These are phyloP conservation scores for Helicolenus hilgendorfi DNA, from an alignment of 2,797 vertebrate genomes.

Conservation along the genomic window DNA sequence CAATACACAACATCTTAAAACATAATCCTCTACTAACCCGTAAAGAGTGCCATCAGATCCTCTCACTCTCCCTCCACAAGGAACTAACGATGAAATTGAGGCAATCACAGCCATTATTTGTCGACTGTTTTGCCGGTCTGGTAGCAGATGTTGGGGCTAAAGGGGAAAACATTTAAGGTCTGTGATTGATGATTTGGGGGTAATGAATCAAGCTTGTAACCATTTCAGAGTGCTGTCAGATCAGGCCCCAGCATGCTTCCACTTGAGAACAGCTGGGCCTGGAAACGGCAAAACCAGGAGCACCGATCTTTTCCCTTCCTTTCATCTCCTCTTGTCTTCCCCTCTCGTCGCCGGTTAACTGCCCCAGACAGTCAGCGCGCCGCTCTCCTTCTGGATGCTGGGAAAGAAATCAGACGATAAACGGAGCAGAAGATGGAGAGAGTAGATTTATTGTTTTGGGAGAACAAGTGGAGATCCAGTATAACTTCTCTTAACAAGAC, in stretches of 20 bases:
- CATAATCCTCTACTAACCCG: constrained; percentile 42
- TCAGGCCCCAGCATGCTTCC: constrained; percentile 78
- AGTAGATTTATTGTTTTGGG: constrained; percentile 59
- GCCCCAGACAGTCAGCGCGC: constrained; percentile 55
- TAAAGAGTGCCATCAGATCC: constrained; percentile 48
- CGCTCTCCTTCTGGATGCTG: constrained; percentile 63
- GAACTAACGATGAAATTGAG: constrained; percentile 81
- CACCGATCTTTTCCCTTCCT: constrained; percentile 56
- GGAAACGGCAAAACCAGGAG: constrained; percentile 82
- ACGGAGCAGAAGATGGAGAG: constrained; percentile 48
- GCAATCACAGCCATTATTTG: constrained; percentile 89
- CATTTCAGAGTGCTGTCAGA: constrained; percentile 88
- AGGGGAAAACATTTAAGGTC: constrained; percentile 92
- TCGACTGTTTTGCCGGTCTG: constrained; percentile 86
- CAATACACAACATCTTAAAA: constrained; percentile 17
- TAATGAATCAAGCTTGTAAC: constrained; percentile 91
- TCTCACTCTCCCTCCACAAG: constrained; percentile 51
- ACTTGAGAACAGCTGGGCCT: constrained; percentile 84
- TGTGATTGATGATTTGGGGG: constrained; percentile 92
- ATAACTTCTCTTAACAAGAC: constrained; percentile 38
- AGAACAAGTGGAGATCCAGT: constrained; percentile 28
- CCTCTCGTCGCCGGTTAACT: constrained; percentile 59
- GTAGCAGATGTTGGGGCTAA: constrained; percentile 94
- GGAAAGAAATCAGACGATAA: constrained; percentile 76
- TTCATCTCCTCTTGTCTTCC: constrained; percentile 69